Conservation (phyloP, 2,888 invertebrate species). For the Drepana falcataria region DNA sequence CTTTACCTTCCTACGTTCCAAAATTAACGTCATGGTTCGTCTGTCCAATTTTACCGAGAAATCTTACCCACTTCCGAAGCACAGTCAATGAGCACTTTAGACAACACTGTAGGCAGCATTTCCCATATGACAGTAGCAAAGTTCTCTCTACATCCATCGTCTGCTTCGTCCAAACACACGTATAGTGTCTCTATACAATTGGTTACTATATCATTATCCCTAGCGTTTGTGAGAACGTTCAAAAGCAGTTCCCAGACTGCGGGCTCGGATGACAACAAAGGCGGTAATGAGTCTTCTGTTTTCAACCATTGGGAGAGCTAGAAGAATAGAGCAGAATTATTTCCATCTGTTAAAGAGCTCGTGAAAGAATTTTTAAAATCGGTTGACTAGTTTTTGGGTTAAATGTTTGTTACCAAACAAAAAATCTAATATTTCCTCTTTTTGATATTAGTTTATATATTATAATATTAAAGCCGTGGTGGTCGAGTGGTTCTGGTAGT, state of each 20-base stretch:
- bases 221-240: conserved; percentile 46
- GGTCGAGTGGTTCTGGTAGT: no score
- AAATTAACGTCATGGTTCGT: no score
- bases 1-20: no score
- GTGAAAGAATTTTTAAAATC: no score
- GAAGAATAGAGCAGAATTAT: conserved; percentile 2
- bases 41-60: background rate
- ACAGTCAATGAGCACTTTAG: conserved; percentile 49
- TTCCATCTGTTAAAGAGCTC: no score
- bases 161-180: conserved; percentile 41
- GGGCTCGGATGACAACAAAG: conserved; percentile 45
- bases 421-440: background rate
- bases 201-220: conserved; percentile 27
- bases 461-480: no score
- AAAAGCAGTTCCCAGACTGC: conserved; percentile 58
- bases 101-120: conserved; percentile 51
- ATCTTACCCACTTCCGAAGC: conserved; percentile 46
- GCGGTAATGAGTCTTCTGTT: conserved; percentile 52
- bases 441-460: background rate
- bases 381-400: no score
- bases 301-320: conserved; percentile 66
- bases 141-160: conserved; percentile 40
- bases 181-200: conserved; percentile 53
- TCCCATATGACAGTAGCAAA: conserved; percentile 52
- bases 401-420: no score